Evolutionary conservation across 2,797 vertebrate species (phyloP).

Genomic region (Podarcis lilfordi): DNA sequence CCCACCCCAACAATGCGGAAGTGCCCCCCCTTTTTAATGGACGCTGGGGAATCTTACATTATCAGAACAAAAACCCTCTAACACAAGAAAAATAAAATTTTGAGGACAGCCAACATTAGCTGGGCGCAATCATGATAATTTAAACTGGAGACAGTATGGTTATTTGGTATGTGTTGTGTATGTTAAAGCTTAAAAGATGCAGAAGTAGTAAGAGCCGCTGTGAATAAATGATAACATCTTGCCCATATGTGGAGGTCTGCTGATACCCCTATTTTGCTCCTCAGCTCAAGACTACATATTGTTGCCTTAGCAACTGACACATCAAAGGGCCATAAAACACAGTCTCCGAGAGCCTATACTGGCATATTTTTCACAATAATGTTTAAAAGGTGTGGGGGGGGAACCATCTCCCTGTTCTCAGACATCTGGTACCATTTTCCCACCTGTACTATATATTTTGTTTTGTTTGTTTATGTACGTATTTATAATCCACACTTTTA

Average conservation of each 20-base stretch:
- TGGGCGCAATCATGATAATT: neutral
- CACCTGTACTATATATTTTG: neutral
- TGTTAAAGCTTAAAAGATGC: constrained; percentile 13
- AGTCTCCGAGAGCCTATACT: constrained; percentile 7
- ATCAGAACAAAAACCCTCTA: neutral
- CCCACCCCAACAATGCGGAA: neutral
- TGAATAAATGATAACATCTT: neutral
- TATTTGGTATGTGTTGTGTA: constrained; percentile 3
- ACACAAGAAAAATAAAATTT: neutral
- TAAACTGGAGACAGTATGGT: neutral
- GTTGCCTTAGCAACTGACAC: constrained; percentile 69
- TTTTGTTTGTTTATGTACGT: neutral
- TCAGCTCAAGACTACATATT: constrained; percentile 36
- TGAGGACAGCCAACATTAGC: neutral
- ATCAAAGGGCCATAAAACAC: constrained; percentile 19
- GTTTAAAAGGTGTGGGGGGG: neutral
- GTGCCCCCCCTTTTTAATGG: neutral
- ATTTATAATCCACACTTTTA: too few species aligned
- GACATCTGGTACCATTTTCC: neutral
- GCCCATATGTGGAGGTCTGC: neutral
- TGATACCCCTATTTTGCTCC: constrained; percentile 52
- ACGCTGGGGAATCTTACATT: constrained; percentile 3
- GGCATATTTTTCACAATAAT: constrained; percentile 19
- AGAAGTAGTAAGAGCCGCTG: constrained; percentile 16
- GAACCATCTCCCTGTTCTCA: neutral